phyloP scores from a whole-genome alignment of 2,113 vertebrate genomes.

The Tragelaphus strepsiceros region DNA sequence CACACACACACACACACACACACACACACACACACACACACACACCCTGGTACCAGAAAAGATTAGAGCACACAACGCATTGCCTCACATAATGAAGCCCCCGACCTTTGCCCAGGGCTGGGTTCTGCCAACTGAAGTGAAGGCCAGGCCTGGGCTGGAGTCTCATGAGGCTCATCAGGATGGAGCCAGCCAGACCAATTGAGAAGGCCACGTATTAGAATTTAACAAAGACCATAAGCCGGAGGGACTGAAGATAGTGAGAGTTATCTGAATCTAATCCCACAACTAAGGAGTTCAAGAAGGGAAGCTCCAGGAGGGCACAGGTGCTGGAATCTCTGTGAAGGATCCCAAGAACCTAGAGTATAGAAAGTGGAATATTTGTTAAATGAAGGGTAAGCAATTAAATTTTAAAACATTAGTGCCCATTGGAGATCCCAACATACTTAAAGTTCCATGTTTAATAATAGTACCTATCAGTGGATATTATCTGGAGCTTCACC shows the following conservation, averaged over 20 bases:
- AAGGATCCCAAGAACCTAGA: not conserved
- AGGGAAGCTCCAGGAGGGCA: not conserved
- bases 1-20: not conserved
- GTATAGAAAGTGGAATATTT: not conserved
- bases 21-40: not conserved
- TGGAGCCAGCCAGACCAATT: not conserved
- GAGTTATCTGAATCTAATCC: not conserved
- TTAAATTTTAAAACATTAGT: not conserved
- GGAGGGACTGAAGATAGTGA: not conserved
- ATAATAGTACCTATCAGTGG: not conserved
- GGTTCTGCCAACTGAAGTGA: slow-evolving; percentile 34
- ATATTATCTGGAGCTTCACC: not conserved
- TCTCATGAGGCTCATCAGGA: not conserved
- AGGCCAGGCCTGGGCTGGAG: not conserved
- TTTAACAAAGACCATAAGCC: not conserved
- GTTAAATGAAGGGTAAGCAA: not conserved
- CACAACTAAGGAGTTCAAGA: not conserved
- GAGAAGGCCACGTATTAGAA: not conserved
- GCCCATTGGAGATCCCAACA: not conserved
- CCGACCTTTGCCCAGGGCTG: slow-evolving; percentile 21
- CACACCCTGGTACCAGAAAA: not conserved
- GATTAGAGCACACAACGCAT: not conserved
- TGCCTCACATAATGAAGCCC: slow-evolving; percentile 7
- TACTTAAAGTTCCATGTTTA: not conserved
- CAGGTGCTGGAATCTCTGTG: not conserved